Evolutionary conservation across 2,888 invertebrate genomes (phyloP), one percentile per base, ranked within the genome.

Genomic region (Yponomeuta cagnagella): DNA sequence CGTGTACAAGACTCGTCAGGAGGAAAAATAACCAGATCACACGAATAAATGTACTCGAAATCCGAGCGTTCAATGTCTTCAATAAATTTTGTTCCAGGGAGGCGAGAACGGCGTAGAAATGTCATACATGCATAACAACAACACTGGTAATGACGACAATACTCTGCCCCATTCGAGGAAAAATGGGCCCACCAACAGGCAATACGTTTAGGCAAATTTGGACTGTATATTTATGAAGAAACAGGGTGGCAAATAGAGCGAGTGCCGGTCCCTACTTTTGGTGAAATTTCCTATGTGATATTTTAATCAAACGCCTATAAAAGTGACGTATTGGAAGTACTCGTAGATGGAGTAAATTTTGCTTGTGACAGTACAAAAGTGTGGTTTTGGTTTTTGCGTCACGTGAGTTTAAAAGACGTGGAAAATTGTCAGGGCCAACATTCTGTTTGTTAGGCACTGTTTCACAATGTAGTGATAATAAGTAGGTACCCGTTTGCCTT

Each of bases 41-140:
- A 23, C 66, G 33, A n/a, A n/a, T 23, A 58, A 63, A 68, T 68
- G n/a, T 48, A 66, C 31, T 10, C 23, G 9, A 68, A 37, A 37
- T 43, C 33, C 33, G 33, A 31, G 10, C 23, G 33, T 12, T 43
- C 43, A 58, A 15, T 15, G 15, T 58, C 52, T 58, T 58, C 52
- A 15, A 58, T 58, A 58, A 58, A 33, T 66, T 66, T 10, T 66
- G 10, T 74, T 73, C 2, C 76, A 92, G 90, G 83, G 87, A 69
- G 87, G 87, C 1, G 92, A 92, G 71, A 84, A 86, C 52, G 88
- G 89, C 0, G 94, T 95, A 79, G 95, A 95, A 89, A 94, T 95
- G 93, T 94, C 95, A 69, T 95, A 95, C 85, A 86, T 95, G 77
- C 94, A 94, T 80, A 95, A 95, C 86, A 95, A 95, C 87, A 95